Evolutionary conservation across 2,113 vertebrate genomes (phyloP).

Genomic region (Ramphastos sulfuratus): DNA sequence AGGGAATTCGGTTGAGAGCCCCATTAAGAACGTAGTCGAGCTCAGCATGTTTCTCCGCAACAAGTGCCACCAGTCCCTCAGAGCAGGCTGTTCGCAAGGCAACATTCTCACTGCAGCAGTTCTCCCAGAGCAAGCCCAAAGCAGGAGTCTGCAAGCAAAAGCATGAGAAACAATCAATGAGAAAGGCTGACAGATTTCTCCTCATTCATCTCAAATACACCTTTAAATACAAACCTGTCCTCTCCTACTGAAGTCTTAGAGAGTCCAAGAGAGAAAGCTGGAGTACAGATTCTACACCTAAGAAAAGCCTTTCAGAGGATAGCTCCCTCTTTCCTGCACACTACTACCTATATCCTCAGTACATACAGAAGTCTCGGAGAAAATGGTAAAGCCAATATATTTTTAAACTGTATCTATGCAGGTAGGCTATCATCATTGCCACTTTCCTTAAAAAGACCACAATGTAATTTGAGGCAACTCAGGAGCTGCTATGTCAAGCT

Average conservation of each 20-base stretch:
- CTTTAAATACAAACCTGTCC: neutral
- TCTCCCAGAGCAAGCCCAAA: conserved; percentile 91
- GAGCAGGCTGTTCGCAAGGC: conserved; percentile 86
- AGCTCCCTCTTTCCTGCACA: neutral
- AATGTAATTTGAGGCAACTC: neutral
- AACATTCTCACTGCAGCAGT: conserved; percentile 83
- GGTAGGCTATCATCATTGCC: neutral
- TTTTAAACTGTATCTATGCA: neutral
- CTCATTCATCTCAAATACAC: neutral
- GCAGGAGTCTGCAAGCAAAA: conserved; percentile 83
- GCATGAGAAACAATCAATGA: neutral
- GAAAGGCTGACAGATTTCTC: neutral
- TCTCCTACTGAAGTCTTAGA: neutral
- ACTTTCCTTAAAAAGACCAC: neutral
- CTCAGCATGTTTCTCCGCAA: conserved; percentile 88
- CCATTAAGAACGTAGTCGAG: conserved; percentile 83
- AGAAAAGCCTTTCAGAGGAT: neutral
- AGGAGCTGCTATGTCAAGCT: neutral
- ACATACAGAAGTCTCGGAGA: neutral
- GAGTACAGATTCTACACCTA: neutral
- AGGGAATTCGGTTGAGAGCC: conserved; percentile 90
- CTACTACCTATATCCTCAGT: neutral
- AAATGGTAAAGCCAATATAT: rapidly evolving
- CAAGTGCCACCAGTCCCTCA: conserved; percentile 87
- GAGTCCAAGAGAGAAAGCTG: neutral